Conservation (phyloP, 2,888 invertebrate genomes). For the Scaptomyza flava region DNA sequence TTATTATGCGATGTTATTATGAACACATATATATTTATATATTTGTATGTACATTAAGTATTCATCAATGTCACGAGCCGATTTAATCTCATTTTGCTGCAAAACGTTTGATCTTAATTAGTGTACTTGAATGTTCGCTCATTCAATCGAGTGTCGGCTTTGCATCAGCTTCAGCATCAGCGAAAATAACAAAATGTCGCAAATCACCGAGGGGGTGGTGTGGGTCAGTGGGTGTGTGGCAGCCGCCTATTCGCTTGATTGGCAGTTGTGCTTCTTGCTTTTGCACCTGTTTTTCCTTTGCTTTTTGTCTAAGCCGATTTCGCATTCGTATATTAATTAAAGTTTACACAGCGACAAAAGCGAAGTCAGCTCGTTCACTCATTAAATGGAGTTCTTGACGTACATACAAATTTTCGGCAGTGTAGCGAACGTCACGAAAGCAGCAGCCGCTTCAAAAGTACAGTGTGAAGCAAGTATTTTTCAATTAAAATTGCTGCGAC, state of each 20-base stretch:
- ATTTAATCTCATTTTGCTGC: conserved; percentile 68
- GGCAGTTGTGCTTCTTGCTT: conserved; percentile 47
- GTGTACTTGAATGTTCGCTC: conserved; percentile 68
- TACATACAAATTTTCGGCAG: conserved; percentile 27
- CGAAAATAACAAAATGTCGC: conserved; percentile 76
- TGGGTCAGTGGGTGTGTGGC: background rate
- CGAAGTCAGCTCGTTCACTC: conserved; percentile 28
- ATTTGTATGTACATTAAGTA: conserved; percentile 43
- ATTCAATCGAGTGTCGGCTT: conserved; percentile 66
- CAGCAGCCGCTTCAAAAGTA: conserved; percentile 51
- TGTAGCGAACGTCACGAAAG: conserved; percentile 30
- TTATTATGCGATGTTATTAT: conserved; percentile 78
- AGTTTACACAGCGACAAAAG: conserved; percentile 69
- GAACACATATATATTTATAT: conserved; percentile 48
- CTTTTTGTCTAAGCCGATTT: conserved; percentile 72
- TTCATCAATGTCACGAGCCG: conserved; percentile 58
- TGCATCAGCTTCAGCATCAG: conserved; percentile 69
- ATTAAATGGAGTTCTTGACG: conserved; percentile 46
- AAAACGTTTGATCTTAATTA: conserved; percentile 78
- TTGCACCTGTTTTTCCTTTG: conserved; percentile 33
- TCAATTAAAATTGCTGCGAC: conserved; percentile 71
- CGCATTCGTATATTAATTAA: conserved; percentile 75
- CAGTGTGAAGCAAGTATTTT: conserved; percentile 68
- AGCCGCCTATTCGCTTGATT: conserved; percentile 52
- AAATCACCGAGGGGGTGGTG: conserved; percentile 58